Conservation (phyloP, 2,113 vertebrate genomes). For the Prionailurus viverrinus region DNA sequence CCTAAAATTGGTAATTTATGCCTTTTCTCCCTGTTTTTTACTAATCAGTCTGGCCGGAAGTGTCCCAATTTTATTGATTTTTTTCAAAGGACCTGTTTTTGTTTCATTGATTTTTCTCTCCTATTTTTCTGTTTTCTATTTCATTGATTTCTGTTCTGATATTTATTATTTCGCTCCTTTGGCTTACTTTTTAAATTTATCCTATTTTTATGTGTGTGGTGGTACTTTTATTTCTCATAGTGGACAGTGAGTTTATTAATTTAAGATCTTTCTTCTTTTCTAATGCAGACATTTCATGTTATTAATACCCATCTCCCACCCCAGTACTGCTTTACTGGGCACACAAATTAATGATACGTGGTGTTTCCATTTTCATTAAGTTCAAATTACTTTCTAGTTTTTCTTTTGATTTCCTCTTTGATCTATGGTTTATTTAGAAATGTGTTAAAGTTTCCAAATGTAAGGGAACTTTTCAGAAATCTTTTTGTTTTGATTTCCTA, state of each 20-base stretch:
- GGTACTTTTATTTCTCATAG: neutral
- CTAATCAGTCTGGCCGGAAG: neutral
- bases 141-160: constrained; percentile 44
- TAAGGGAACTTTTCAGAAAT: constrained; percentile 32
- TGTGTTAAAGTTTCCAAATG: constrained; percentile 26
- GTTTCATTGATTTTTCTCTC: neutral
- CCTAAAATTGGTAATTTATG: neutral
- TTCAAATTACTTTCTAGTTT: constrained; percentile 14
- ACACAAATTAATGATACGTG: neutral
- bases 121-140: neutral
- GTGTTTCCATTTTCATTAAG: constrained; percentile 43
- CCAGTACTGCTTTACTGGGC: neutral
- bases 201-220: neutral
- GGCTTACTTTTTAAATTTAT: neutral
- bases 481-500: constrained; percentile 1
- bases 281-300: neutral
- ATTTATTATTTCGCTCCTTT: neutral
- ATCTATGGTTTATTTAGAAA: neutral
- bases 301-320: neutral
- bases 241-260: neutral
- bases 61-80: neutral
- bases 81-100: neutral
- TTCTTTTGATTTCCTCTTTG: neutral
- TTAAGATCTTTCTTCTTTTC: constrained; percentile 31
- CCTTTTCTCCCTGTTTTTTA: neutral